Evolutionary conservation across 2,797 vertebrate genomes (phyloP).

Genomic region (Lates japonicus): DNA sequence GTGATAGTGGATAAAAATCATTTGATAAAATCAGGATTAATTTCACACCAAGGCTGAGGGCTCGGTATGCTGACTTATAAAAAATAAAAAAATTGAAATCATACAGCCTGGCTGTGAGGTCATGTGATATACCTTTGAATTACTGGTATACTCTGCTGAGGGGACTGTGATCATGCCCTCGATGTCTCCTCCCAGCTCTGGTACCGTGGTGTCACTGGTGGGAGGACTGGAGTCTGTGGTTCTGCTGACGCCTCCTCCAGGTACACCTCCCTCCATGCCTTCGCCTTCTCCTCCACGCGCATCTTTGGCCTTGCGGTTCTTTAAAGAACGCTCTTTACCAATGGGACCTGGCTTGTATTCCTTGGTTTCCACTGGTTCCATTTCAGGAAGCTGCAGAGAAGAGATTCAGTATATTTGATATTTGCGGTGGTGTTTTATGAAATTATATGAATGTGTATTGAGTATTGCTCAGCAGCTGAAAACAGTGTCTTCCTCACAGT

Average conservation of each 20-base stretch:
- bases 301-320: conserved; percentile 98
- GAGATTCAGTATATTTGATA: background rate
- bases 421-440: background rate
- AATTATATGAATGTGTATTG: background rate
- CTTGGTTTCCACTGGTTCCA: conserved; percentile 94
- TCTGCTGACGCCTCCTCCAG: conserved; percentile 82
- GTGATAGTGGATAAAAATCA: too few species aligned
- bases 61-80: too few species aligned
- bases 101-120: background rate
- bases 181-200: conserved; percentile 93
- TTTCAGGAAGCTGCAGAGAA: conserved; percentile 90
- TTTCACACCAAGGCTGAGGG: too few species aligned
- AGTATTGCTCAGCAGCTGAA: background rate
- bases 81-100: too few species aligned
- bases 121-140: conserved; percentile 88
- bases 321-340: conserved; percentile 97
- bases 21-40: too few species aligned
- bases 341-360: conserved; percentile 99
- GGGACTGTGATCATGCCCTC: conserved; percentile 97
- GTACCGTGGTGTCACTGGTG: conserved; percentile 89
- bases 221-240: conserved; percentile 90
- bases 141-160: conserved; percentile 92
- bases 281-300: conserved; percentile 92
- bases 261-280: conserved; percentile 89
- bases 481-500: background rate